Evolutionary conservation across 2,797 vertebrate genomes (phyloP).

Genomic region (Trematomus bernacchii): DNA sequence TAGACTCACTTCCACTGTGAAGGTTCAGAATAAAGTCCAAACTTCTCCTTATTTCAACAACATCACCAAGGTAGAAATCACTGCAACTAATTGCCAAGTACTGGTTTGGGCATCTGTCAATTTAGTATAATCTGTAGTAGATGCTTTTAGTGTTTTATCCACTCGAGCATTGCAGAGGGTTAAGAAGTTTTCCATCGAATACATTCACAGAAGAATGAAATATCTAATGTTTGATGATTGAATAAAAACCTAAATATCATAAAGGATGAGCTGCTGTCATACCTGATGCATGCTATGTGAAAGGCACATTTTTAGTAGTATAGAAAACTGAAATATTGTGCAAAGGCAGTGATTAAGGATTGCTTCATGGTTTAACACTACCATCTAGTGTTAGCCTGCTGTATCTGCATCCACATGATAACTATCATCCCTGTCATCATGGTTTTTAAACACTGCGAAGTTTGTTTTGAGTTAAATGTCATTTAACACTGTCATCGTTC

Average conservation of each 20-base stretch:
- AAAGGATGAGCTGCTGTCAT: background rate
- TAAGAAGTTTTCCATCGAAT: background rate
- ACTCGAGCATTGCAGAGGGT: background rate
- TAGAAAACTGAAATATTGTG: background rate
- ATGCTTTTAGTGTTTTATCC: background rate
- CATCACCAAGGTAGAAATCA: no score
- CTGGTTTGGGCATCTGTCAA: no score
- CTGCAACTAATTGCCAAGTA: background rate
- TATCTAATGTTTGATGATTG: background rate
- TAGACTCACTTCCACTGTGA: no score
- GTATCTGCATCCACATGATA: background rate
- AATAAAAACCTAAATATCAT: no score
- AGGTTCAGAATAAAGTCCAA: no score
- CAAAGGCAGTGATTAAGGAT: background rate
- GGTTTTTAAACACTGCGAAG: conserved; percentile 17
- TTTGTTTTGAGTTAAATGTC: conserved; percentile 21
- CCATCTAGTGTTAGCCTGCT: conserved; percentile 48
- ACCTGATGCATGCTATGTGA: background rate
- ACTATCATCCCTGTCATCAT: conserved; percentile 7
- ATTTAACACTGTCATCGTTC: background rate
- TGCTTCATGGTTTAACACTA: conserved; percentile 1
- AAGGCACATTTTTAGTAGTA: background rate
- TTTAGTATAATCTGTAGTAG: no score
- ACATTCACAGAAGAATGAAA: background rate
- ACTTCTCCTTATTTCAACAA: background rate